These are phyloP conservation scores for Grammomys dolichurus DNA, from an alignment of 2,113 vertebrate species.

Conservation along the genomic window DNA sequence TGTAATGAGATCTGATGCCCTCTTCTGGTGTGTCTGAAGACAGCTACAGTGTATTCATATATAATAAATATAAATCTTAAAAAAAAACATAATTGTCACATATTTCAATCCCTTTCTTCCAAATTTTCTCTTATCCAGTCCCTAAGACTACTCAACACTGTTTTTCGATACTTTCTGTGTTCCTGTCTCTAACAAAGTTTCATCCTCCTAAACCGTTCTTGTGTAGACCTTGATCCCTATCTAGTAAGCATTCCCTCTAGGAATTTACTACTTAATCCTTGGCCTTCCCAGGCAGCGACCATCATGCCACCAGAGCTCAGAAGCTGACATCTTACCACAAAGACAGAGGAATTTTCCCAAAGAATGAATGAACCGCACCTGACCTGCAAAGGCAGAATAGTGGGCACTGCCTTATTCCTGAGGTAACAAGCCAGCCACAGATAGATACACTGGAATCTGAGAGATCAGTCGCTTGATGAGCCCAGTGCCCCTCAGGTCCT, in stretches of 20 bases:
- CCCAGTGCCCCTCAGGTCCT: not conserved
- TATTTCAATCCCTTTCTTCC: slow-evolving; percentile 30
- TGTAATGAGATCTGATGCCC: too few species aligned
- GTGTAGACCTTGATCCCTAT: slow-evolving; percentile 26
- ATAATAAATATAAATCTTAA: too few species aligned
- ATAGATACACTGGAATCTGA: not conserved
- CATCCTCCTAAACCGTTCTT: slow-evolving; percentile 47
- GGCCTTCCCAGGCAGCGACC: slow-evolving; percentile 4
- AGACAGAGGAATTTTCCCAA: not conserved
- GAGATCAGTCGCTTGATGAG: not conserved
- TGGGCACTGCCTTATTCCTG: not conserved
- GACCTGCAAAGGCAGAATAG: not conserved
- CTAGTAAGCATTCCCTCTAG: slow-evolving; percentile 43
- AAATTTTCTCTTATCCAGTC: slow-evolving; percentile 52
- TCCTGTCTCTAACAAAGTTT: slow-evolving; percentile 23
- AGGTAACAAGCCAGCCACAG: not conserved
- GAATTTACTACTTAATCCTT: slow-evolving; percentile 47
- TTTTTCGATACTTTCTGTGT: slow-evolving; percentile 57
- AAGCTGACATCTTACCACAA: not conserved
- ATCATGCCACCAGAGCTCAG: not conserved
- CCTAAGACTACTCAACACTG: slow-evolving; percentile 39
- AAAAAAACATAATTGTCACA: slow-evolving; percentile 42
- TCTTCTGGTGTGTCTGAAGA: too few species aligned
- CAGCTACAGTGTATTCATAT: too few species aligned
- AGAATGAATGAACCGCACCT: not conserved